Evolutionary conservation across 1,140 invertebrate genomes (phyloP).

Genomic region (Bombus sylvicola): DNA sequence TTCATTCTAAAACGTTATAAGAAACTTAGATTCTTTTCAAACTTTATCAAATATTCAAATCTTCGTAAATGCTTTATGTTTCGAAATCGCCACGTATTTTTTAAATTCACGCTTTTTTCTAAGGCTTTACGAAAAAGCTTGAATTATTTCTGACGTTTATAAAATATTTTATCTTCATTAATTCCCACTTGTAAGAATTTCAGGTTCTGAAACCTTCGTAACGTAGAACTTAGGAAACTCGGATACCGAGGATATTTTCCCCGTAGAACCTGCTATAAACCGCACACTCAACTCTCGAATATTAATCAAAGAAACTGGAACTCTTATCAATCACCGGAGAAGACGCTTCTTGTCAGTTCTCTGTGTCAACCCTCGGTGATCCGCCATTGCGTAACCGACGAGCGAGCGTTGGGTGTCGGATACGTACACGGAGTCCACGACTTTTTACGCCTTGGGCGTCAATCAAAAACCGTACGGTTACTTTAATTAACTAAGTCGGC

Average conservation of each 20-base stretch:
- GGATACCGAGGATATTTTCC: not conserved
- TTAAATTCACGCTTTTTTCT: no score
- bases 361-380: slow-evolving; percentile 25
- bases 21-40: no score
- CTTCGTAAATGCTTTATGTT: no score
- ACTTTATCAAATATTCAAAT: no score
- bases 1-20: no score
- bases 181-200: no score
- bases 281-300: not conserved
- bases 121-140: no score
- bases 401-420: not conserved
- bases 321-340: not conserved
- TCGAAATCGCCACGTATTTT: no score
- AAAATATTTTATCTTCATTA: not conserved
- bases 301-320: not conserved
- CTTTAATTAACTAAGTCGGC: slow-evolving; percentile 71
- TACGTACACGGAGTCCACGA: not conserved
- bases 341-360: not conserved
- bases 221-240: not conserved
- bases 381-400: slow-evolving; percentile 30
- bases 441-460: slow-evolving; percentile 58
- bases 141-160: not conserved
- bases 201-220: not conserved
- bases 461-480: slow-evolving; percentile 67
- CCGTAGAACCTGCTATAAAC: not conserved